Evolutionary conservation across 2,797 vertebrate genomes (phyloP).

Genomic region (Spea hammondii): DNA sequence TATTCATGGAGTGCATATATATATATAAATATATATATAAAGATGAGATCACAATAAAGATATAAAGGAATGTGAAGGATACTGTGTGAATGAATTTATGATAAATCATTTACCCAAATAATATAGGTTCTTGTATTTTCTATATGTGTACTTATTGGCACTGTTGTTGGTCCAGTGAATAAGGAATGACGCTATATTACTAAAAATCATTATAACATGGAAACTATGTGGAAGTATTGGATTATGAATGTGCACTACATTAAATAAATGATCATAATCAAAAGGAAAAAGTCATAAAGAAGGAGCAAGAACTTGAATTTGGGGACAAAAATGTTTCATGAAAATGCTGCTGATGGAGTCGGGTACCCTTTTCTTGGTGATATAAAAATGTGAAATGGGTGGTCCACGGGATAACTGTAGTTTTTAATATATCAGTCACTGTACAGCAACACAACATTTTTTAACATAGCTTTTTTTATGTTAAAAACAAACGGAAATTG

Average conservation of each 20-base stretch:
- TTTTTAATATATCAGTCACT: not conserved
- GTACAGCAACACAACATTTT: constrained; percentile 11
- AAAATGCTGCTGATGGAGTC: not conserved
- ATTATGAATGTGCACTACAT: constrained; percentile 9
- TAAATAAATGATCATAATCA: constrained; percentile 7
- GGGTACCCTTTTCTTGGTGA: not conserved
- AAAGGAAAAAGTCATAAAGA: constrained; percentile 11
- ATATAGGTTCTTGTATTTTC: constrained; percentile 16
- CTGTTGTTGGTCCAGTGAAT: constrained; percentile 11
- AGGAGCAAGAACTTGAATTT: constrained; percentile 15
- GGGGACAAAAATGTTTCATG: not conserved
- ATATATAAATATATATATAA: not conserved
- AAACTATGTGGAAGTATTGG: not conserved
- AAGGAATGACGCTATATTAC: constrained; percentile 17
- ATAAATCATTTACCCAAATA: not conserved
- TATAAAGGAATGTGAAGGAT: constrained; percentile 16
- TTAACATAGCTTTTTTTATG: constrained; percentile 15
- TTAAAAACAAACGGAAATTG: constrained; percentile 23
- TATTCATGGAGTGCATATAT: constrained; percentile 17
- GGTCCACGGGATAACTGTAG: not conserved
- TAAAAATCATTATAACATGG: not conserved
- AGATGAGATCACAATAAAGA: constrained; percentile 5
- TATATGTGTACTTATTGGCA: constrained; percentile 37
- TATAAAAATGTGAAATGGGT: not conserved
- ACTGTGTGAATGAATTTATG: constrained; percentile 2